A percentile compares a stretch with the other conserved stretches of the same genome.
Conservation (phyloP, 2,797 vertebrate genomes). For the Oreortyx pictus region DNA sequence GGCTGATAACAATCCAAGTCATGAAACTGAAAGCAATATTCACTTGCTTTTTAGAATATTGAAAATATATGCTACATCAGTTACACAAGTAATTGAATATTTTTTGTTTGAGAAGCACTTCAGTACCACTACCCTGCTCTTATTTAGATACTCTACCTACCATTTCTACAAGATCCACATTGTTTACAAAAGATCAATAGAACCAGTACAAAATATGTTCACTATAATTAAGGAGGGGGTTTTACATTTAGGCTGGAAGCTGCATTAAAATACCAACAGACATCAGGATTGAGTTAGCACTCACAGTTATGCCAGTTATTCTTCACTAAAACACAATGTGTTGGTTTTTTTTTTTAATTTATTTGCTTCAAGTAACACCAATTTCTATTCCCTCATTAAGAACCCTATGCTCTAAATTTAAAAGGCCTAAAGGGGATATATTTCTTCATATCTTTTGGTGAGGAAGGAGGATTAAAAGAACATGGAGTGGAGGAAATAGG, state of each 20-base stretch:
- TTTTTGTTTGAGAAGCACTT: slow-evolving; percentile 56
- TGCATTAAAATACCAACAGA: slow-evolving; percentile 57
- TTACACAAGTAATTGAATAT: slow-evolving; percentile 42
- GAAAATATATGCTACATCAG: slow-evolving; percentile 49
- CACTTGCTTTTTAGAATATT: slow-evolving; percentile 36
- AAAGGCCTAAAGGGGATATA: not conserved
- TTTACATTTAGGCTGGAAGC: slow-evolving; percentile 44
- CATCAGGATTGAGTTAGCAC: slow-evolving; percentile 10
- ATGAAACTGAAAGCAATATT: not conserved
- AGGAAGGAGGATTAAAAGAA: not conserved
- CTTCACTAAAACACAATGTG: not conserved
- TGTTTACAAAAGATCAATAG: slow-evolving; percentile 65
- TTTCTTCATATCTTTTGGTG: not conserved
- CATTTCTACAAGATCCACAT: slow-evolving; percentile 56
- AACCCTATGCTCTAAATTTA: slow-evolving; percentile 13
- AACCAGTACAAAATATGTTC: slow-evolving; percentile 54
- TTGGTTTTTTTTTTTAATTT: slow-evolving; percentile 13
- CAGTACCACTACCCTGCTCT: not conserved
- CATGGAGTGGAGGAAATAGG: not conserved
- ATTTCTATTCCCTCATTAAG: slow-evolving; percentile 39
- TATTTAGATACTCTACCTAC: slow-evolving; percentile 44
- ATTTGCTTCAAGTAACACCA: slow-evolving; percentile 20
- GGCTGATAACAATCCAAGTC: slow-evolving; percentile 40
- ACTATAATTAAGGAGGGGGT: slow-evolving; percentile 57
- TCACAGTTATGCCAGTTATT: not conserved